These are phyloP conservation scores for Papilio helenus DNA, from an alignment of 1,140 invertebrate species.

Conservation along the genomic window DNA sequence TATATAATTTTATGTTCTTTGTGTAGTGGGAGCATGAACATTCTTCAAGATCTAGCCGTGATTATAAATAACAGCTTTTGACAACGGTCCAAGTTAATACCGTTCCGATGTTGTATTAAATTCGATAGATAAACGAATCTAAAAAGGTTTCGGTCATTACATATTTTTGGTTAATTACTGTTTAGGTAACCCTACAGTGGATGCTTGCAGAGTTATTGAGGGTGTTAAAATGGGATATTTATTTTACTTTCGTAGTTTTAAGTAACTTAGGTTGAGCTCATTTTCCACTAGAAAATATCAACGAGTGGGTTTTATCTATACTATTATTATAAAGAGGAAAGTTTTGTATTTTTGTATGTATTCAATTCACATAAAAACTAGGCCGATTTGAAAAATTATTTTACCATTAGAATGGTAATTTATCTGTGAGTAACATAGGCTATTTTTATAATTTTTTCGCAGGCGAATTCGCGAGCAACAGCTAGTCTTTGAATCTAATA, in stretches of 20 bases:
- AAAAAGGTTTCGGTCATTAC: slow-evolving; percentile 4
- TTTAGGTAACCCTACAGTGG: neutral
- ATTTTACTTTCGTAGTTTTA: too few species aligned
- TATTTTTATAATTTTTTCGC: too few species aligned
- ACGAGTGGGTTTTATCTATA: neutral
- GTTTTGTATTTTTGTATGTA: too few species aligned
- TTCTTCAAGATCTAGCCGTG: slow-evolving; percentile 23
- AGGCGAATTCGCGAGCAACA: too few species aligned
- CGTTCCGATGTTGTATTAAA: slow-evolving; percentile 23
- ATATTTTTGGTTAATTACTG: neutral
- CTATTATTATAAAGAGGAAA: too few species aligned
- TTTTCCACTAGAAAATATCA: neutral
- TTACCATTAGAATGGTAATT: too few species aligned
- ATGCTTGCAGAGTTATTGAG: neutral
- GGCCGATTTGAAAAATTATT: too few species aligned
- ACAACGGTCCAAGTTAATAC: slow-evolving; percentile 26
- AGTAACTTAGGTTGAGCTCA: neutral
- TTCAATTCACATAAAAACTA: too few species aligned
- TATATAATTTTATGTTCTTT: slow-evolving; percentile 27
- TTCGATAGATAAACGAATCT: slow-evolving; percentile 11
- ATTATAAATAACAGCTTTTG: slow-evolving; percentile 27
- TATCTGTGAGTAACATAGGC: too few species aligned
- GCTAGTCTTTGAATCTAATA: too few species aligned
- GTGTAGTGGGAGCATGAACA: slow-evolving; percentile 6
- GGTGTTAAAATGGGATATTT: neutral